Base-by-base conservation (phyloP, 2,113 vertebrate species). In the Anolis sagrei region DNA sequence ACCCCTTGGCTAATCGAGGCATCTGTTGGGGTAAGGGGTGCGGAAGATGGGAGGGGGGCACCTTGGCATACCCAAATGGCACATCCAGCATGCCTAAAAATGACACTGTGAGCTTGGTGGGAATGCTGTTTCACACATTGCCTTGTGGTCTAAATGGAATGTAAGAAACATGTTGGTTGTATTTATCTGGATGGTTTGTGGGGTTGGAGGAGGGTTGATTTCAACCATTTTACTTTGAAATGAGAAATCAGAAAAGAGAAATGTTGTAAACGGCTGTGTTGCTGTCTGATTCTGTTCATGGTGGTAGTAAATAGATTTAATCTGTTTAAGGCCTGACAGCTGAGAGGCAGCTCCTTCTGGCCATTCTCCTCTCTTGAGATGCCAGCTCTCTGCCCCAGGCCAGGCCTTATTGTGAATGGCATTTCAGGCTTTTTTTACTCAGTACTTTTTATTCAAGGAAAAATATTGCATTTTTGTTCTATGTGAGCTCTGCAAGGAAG, bases 11-110 rank as follows among this genome's bases (percentile, higher is more conserved):
- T 1, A 93, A 88, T 18, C 92, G 93, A 7, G 97, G 97, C 89
- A 97, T 97, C 95, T 97, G 97, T 93, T 95, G 97, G 89, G 97
- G 97, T 98, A 93, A 74, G 95, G 86, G 58, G 34, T 19, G 49
- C 44, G 3, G 34, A 8, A 27, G 49, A 8, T 5, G 14, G 44
- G 10, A 7, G 32, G 72, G 4, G 18, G 34, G 34, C 34, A 39
- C 8, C 21, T 7, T 11, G 9, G 64, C 9, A 11, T 27, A 68
- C 27, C 21, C 21, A 66, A 7, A 21, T 13, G 48, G 23, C 11
- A 10, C 21, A n/a, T 58, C 9, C 34, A 19, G 32, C 58, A 51
- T 21, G 54, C n/a, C 51, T 32, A 54, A 10, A 54, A 54, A 54
- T 54, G 51, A 2, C 51, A 54, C 51, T 14, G 9, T 54, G 51